Base-by-base conservation (phyloP, 2,888 invertebrate species). In the Pollenia labialis region DNA sequence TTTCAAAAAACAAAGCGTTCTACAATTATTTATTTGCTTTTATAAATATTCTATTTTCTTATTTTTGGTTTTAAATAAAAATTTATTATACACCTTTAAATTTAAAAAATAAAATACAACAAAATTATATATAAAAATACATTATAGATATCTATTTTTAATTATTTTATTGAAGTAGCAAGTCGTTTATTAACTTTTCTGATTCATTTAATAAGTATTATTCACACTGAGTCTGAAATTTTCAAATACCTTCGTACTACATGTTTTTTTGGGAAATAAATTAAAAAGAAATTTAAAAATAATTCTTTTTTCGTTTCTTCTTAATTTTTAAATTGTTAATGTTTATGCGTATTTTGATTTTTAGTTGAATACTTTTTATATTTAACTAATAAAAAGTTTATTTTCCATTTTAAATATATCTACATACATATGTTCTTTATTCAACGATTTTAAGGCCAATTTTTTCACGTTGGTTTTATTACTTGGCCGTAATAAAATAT, bases 51-150 rank as follows among this genome's bases (percentile, higher is more conserved):
- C n/a, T n/a, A 46, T 62, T 40, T 3, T 46, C 2, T 62, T 16
- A 6, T 72, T 64, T 18, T 56, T 42, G 8, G 18, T 56, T 79
- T 60, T 48, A 48, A 32, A 50, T n/a, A 58, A 60, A 18, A 72
- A 64, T 48, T 74, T 74, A 14, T 66, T 42, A 9, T 9, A 62
- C 62, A 80, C 58, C 68, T 69, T 69, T 64, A 10, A 6, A 18
- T 71, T 44, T 54, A 72, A 46, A 80, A 80, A 62, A 46, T n/a
- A n/a, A 71, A 52, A 42, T 23, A 18, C n/a, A 46, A 18, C 12
- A 44, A 12, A 14, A 23, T 50, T 14, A 62, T 62, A 42, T 44
- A 10, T 42, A 10, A 2, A 8, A 16, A 62, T 62, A 60, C 56
- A 12, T 60, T 32, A 3, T 58, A 56, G 8, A 14, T 58, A 58